A percentile compares a stretch with the other conserved stretches of the same genome.
These are phyloP conservation scores for Sphyrna mokarran DNA, from an alignment of 2,113 vertebrate species.

Conservation along the genomic window DNA sequence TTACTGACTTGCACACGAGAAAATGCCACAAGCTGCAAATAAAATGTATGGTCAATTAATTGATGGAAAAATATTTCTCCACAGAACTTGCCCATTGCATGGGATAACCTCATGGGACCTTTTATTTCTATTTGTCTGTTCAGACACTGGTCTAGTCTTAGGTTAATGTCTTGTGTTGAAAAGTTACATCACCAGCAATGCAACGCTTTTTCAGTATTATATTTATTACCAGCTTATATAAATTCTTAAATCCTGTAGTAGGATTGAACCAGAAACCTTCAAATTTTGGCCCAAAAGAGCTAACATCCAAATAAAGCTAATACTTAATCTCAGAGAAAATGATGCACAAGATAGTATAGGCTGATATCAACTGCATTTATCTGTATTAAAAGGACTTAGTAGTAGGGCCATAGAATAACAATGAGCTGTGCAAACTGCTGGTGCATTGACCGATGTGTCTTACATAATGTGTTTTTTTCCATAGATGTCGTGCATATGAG, in stretches of 20 bases:
- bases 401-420: background rate
- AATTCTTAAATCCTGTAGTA: background rate
- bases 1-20: background rate
- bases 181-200: too few species aligned
- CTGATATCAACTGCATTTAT: background rate
- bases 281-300: background rate
- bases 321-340: background rate
- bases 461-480: constrained; percentile 5
- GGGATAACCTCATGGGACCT: background rate
- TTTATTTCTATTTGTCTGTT: background rate
- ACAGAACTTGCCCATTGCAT: background rate
- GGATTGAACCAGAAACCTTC: background rate
- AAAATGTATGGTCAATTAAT: background rate
- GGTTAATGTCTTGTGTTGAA: background rate
- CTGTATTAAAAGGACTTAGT: background rate
- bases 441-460: background rate
- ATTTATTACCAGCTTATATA: background rate
- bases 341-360: background rate
- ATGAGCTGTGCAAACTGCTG: background rate
- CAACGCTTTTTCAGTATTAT: background rate
- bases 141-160: background rate
- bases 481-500: constrained; percentile 91
- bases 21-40: background rate
- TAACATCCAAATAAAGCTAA: background rate
- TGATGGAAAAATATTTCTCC: background rate